A percentile compares a stretch with the other conserved stretches of the same genome.
Conservation (phyloP, 1,140 invertebrate genomes). For the Aphelenchoides fujianensis region DNA sequence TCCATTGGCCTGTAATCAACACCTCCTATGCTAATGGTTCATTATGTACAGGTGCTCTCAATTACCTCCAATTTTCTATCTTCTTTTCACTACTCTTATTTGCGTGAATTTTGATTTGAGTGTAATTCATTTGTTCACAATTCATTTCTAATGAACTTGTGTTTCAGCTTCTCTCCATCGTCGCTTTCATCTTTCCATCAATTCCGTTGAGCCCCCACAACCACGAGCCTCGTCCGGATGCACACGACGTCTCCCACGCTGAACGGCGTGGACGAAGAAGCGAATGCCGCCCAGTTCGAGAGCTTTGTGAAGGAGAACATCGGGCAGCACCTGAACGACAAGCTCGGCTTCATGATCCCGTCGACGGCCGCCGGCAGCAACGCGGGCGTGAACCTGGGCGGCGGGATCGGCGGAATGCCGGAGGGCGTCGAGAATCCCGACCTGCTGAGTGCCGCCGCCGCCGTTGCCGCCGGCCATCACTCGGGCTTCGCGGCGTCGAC, state of each 20-base stretch:
- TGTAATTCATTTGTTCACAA: neutral
- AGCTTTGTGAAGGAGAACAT: constrained; percentile 15
- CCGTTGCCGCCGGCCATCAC: neutral
- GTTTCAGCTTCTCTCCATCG: neutral
- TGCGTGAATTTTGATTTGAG: neutral
- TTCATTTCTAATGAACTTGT: neutral
- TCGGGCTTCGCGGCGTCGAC: constrained; percentile 1
- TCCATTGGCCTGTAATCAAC: too few relatives aligned
- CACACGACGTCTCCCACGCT: constrained; percentile 6
- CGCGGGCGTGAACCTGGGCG: neutral
- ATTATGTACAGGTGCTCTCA: too few relatives aligned
- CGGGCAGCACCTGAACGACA: constrained; percentile 1
- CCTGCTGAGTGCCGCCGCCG: neutral
- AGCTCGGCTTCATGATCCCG: neutral
- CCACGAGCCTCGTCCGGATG: neutral
- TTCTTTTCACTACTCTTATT: too few relatives aligned
- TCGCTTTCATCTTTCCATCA: neutral
- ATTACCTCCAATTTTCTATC: too few relatives aligned
- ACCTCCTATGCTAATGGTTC: too few relatives aligned
- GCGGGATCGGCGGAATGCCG: neutral
- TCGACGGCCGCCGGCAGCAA: neutral
- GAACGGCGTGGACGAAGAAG: neutral
- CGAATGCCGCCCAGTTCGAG: neutral
- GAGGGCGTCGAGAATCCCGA: neutral
- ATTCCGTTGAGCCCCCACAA: neutral